Evolutionary conservation across 2,797 vertebrate genomes (phyloP).

Genomic region (Dendrocincla fuliginosa): DNA sequence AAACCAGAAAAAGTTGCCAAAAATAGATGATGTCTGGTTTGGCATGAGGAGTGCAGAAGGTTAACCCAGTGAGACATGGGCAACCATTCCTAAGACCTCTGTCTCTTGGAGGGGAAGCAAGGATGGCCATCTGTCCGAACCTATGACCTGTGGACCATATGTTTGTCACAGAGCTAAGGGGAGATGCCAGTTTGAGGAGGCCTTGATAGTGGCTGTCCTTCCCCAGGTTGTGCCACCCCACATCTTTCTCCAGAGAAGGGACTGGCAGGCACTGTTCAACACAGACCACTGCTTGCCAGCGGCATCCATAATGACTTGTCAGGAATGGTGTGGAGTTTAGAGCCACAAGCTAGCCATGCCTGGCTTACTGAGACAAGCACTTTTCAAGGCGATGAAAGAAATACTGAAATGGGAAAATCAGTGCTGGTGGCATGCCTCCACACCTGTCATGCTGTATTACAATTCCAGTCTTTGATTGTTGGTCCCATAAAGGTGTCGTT

Average conservation of each 20-base stretch:
- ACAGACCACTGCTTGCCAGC: rapidly evolving
- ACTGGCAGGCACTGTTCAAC: rapidly evolving
- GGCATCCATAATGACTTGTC: neutral
- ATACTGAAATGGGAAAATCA: slow-evolving; percentile 12
- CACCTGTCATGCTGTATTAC: slow-evolving; percentile 57
- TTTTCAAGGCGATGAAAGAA: neutral
- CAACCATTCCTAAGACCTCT: neutral
- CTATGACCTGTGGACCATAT: rapidly evolving
- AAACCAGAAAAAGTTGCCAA: neutral
- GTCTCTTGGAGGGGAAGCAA: neutral
- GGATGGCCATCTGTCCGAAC: neutral
- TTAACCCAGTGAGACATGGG: neutral
- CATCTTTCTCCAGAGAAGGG: neutral
- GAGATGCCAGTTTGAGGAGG: neutral
- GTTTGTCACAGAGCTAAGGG: neutral
- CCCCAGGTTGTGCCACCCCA: rapidly evolving
- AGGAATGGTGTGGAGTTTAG: rapidly evolving
- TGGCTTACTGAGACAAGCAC: neutral
- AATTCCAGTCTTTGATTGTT: slow-evolving; percentile 63
- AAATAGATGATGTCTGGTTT: neutral
- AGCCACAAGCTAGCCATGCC: neutral
- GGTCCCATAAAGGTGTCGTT: slow-evolving; percentile 56
- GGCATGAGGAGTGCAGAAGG: neutral
- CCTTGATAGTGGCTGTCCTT: rapidly evolving
- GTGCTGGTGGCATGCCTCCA: slow-evolving; percentile 44